phyloP scores from a whole-genome alignment of 35 echinoderm and acorn worm genomes.

The Hemicentrotus pulcherrimus region DNA sequence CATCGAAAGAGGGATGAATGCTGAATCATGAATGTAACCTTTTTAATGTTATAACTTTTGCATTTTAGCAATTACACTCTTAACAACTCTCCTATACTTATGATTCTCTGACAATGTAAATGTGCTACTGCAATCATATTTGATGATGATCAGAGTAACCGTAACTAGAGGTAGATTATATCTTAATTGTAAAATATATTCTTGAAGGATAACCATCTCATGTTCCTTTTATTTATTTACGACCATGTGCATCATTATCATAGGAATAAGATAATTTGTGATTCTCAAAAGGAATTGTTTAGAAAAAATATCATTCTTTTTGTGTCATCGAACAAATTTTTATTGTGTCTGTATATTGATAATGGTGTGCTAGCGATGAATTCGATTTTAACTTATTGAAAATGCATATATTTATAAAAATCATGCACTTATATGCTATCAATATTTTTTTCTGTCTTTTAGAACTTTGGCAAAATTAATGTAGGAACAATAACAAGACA shows the following conservation, averaged over 20 bases:
- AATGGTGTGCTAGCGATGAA: not conserved
- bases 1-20: too few relatives aligned
- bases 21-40: too few relatives aligned
- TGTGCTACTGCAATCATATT: too few relatives aligned
- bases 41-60: too few relatives aligned
- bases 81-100: too few relatives aligned
- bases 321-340: not conserved
- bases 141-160: too few relatives aligned
- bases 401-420: not conserved
- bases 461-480: too few relatives aligned
- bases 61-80: too few relatives aligned
- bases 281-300: not conserved
- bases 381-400: not conserved
- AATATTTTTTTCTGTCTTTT: not conserved
- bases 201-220: not conserved
- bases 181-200: not conserved
- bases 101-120: too few relatives aligned
- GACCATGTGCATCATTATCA: not conserved
- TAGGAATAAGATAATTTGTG: not conserved
- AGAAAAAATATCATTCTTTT: not conserved
- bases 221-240: not conserved
- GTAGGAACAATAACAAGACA: too few relatives aligned
- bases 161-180: too few relatives aligned
- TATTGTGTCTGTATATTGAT: not conserved
- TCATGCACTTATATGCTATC: not conserved